Evolutionary conservation across 2,888 invertebrate species (phyloP), one percentile per base, ranked within the genome.

Genomic region (Cartodere bifasciata): DNA sequence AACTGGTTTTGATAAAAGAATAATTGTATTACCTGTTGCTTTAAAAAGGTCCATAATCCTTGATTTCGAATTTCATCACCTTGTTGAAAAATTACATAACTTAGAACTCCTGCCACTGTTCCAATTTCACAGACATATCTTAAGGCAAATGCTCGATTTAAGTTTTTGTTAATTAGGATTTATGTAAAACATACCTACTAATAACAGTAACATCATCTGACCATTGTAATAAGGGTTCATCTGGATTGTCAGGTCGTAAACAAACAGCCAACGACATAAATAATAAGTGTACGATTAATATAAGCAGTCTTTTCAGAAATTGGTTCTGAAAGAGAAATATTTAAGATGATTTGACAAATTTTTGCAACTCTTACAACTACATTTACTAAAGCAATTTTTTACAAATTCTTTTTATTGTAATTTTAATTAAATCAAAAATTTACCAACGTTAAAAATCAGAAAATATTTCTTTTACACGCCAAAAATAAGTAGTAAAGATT

Each of bases 61-160:
- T 95, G 92, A 55, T 94, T 91, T 57, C 85, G 77, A 35, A 98
- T 77, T 64, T 97, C 97, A 47, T 87, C 86, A 0, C 91, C 85
- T 56, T 94, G 90, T 58, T 95, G 94, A 37, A 91, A 67, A 35
- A 92, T 67, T 4, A 95, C 75, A 53, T 90, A 94, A 49, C 82
- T 79, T 3, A 92, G 56, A 4, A 94, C 92, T 10, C 88, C 87
- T 3, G 77, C 53, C 31, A 92, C 72, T 1, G 92, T 88, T 3
- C 83, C 77, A 33, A 86, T 63, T 65, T 98, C 97, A 47, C 82
- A 77, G 11, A 75, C 72, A 48, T 85, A 72, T 13, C 92, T 56
- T 38, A 26, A 46, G 39, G 29, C 11, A 4, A 31, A 32, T 29
- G 25, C 26, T 7, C 14, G 7, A 6, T 15, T 27, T 6, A 5